Base-by-base conservation (phyloP, 1,140 invertebrate genomes). In the Matsumurasca onukii region DNA sequence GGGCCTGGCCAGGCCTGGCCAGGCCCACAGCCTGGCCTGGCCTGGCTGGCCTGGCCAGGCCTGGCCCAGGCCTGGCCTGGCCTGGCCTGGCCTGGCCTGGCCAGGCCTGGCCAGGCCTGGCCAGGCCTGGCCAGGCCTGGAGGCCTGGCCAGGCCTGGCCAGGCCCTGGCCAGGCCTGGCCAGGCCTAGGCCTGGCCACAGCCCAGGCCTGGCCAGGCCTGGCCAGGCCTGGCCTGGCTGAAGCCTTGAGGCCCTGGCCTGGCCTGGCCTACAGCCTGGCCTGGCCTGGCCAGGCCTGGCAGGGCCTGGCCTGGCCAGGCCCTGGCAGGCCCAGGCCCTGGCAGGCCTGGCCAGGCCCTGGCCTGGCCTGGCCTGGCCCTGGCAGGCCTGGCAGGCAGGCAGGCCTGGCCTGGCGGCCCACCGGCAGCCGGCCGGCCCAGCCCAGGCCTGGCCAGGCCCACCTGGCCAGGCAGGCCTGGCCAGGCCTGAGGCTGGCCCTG, bases 191-290 rank as follows among this genome's bases (percentile, higher is more conserved):
- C n/a, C n/a, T n/a, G n/a, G n/a, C n/a, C n/a, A n/a, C n/a, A n/a
- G n/a, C n/a, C n/a, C n/a, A 45, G 39, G 39, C n/a, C 39, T 45
- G 39, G 39, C n/a, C n/a, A 45, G 39, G 39, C n/a, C 39, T 45
- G 39, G 39, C n/a, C n/a, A 45, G 39, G 39, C n/a, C 39, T 45
- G 39, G 39, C n/a, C n/a, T 12, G 39, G 39, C n/a, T n/a, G 9
- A n/a, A n/a, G 9, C n/a, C 9, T 9, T 9, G 9, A 9, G 9
- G 39, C 9, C n/a, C n/a, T 12, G 39, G 39, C n/a, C 39, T 45
- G 39, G 39, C n/a, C n/a, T 12, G 39, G 39, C n/a, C n/a, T 45
- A 45, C n/a, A n/a, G 39, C n/a, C 39, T 45, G 39, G 39, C n/a
- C n/a, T 12, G 39, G 39, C n/a, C 39, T 45, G 39, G 39, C n/a